phyloP scores from a whole-genome alignment of 2,113 vertebrate species.

The Prunella fulvescens region DNA sequence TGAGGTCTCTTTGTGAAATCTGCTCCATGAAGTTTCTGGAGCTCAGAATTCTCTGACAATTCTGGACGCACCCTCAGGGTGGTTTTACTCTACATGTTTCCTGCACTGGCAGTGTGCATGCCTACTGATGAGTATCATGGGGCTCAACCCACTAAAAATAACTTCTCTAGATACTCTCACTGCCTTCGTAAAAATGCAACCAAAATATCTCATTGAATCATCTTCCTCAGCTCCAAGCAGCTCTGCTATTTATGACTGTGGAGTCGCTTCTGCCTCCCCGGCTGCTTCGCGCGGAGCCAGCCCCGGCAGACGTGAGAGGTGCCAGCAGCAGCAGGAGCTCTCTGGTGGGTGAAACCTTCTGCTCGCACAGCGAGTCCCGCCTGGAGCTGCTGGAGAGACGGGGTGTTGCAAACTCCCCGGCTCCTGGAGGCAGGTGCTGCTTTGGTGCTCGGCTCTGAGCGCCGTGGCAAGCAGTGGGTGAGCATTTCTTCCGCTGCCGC shows the following conservation, averaged over 20 bases:
- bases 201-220: conserved; percentile 26
- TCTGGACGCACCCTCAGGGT: neutral
- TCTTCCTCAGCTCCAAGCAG: neutral
- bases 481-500: neutral
- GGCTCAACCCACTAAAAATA: conserved; percentile 41
- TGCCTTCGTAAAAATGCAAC: conserved; percentile 9
- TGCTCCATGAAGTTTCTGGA: neutral
- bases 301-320: neutral
- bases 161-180: neutral
- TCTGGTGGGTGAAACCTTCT: neutral
- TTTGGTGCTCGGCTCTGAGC: neutral
- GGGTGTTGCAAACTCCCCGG: neutral
- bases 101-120: neutral
- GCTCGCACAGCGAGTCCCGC: fast-evolving
- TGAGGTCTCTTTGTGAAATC: neutral
- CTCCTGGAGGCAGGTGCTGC: neutral
- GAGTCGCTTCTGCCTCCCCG: neutral
- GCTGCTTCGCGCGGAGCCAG: neutral
- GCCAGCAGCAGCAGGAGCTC: neutral
- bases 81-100: conserved; percentile 15
- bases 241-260: conserved; percentile 18
- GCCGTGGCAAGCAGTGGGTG: neutral
- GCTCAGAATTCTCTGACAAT: neutral
- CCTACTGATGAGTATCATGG: neutral
- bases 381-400: fast-evolving